Evolutionary conservation across 2,888 invertebrate genomes (phyloP).

Genomic region (Brachynemurus nebulosus): DNA sequence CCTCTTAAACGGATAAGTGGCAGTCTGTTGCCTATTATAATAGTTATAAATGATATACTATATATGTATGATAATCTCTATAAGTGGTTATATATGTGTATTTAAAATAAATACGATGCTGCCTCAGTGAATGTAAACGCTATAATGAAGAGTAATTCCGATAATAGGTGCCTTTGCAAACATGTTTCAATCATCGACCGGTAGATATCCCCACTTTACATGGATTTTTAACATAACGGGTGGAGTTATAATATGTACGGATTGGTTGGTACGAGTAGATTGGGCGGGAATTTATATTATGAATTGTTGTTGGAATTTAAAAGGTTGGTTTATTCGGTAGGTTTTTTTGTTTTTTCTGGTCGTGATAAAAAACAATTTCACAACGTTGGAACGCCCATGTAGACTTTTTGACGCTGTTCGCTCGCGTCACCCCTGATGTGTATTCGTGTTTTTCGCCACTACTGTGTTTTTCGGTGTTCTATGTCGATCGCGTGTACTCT

Average conservation of each 20-base stretch:
- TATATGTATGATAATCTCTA: no score
- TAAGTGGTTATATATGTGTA: slow-evolving; percentile 1
- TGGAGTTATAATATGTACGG: slow-evolving; percentile 19
- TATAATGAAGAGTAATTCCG: slow-evolving; percentile 37
- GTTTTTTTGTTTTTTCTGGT: background rate
- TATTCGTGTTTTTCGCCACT: no score
- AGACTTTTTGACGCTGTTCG: slow-evolving; percentile 29
- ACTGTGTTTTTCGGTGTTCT: no score
- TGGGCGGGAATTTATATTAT: background rate
- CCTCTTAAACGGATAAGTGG: slow-evolving; percentile 8
- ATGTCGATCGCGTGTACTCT: no score
- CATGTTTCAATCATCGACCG: slow-evolving; percentile 29
- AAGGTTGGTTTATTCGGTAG: background rate
- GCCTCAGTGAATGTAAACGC: slow-evolving; percentile 35
- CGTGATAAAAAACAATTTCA: background rate
- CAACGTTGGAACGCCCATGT: slow-evolving; percentile 22
- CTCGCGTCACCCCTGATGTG: no score
- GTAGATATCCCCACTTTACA: slow-evolving; percentile 31
- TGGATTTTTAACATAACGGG: slow-evolving; percentile 19
- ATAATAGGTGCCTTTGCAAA: slow-evolving; percentile 33
- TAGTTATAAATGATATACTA: no score
- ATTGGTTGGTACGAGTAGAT: slow-evolving; percentile 23
- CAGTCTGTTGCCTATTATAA: no score
- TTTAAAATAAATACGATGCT: slow-evolving; percentile 33
- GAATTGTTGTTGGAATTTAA: background rate